Conservation (phyloP, 2,888 invertebrate species). For the Stenoptilia bipunctidactyla region DNA sequence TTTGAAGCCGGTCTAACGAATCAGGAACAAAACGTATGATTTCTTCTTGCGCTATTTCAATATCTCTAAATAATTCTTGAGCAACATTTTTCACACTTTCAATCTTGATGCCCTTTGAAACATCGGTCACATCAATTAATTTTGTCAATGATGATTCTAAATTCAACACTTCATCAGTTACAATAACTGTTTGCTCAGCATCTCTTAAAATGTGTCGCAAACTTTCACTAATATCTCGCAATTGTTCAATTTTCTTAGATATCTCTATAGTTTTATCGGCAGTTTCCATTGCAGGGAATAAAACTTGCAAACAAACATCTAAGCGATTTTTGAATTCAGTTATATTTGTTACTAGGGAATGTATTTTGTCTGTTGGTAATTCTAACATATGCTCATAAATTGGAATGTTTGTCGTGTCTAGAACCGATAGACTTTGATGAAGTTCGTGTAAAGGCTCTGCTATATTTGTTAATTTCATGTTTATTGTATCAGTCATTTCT, state of each 20-base stretch:
- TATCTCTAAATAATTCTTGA: constrained; percentile 38
- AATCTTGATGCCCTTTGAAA: constrained; percentile 32
- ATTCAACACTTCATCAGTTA: constrained; percentile 20
- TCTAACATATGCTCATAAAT: constrained; percentile 47
- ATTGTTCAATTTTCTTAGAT: constrained; percentile 35
- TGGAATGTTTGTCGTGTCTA: constrained; percentile 50
- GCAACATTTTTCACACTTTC: constrained; percentile 35
- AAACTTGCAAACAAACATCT: constrained; percentile 33
- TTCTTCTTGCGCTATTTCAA: constrained; percentile 41
- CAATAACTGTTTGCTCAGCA: constrained; percentile 10
- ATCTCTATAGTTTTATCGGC: constrained; percentile 40
- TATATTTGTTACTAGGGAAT: constrained; percentile 37
- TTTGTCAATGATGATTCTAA: constrained; percentile 30
- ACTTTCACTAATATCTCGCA: constrained; percentile 36
- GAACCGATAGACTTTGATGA: constrained; percentile 40
- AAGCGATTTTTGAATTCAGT: constrained; percentile 41
- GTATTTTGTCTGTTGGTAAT: constrained; percentile 38
- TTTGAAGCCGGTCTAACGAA: constrained; percentile 23
- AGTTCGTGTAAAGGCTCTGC: constrained; percentile 50
- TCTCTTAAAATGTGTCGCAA: constrained; percentile 29
- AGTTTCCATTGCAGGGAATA: constrained; percentile 38
- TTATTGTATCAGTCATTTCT: constrained; percentile 25
- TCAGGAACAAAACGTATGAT: constrained; percentile 35
- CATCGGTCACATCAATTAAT: constrained; percentile 35
- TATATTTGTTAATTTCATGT: constrained; percentile 36